Evolutionary conservation across 2,113 vertebrate species (phyloP).

Genomic region (Cinclus mexicanus): DNA sequence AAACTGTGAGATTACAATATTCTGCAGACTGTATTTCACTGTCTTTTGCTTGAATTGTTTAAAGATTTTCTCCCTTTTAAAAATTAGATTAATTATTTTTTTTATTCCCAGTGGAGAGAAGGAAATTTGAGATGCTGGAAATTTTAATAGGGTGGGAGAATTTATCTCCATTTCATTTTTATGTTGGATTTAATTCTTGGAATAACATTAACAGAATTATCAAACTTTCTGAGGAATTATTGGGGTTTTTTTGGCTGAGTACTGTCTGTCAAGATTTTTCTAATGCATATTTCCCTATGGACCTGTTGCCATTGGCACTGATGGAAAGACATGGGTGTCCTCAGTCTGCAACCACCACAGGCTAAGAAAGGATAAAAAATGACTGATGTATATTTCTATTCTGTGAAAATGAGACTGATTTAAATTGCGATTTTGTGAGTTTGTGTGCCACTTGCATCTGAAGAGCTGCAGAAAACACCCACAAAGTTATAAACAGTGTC

Average conservation of each 20-base stretch:
- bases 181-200: neutral
- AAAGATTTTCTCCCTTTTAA: neutral
- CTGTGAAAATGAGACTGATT: neutral
- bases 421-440: neutral
- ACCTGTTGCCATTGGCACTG: neutral
- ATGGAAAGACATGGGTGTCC: neutral
- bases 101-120: neutral
- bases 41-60: neutral
- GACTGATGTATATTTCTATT: neutral
- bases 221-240: neutral
- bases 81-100: too few relatives aligned
- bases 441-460: neutral
- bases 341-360: neutral
- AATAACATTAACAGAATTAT: neutral
- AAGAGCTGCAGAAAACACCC: neutral
- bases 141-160: neutral
- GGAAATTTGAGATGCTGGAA: neutral
- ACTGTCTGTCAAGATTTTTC: neutral
- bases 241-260: rapidly evolving
- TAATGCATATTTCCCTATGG: neutral
- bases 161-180: neutral
- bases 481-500: neutral
- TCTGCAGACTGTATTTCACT: neutral
- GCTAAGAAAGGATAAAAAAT: neutral
- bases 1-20: neutral